Percentiles rank a stretch among this genome's conserved stretches.
Evolutionary conservation across 2,797 vertebrate genomes (phyloP).

Genomic region (Tolypeutes matacus): DNA sequence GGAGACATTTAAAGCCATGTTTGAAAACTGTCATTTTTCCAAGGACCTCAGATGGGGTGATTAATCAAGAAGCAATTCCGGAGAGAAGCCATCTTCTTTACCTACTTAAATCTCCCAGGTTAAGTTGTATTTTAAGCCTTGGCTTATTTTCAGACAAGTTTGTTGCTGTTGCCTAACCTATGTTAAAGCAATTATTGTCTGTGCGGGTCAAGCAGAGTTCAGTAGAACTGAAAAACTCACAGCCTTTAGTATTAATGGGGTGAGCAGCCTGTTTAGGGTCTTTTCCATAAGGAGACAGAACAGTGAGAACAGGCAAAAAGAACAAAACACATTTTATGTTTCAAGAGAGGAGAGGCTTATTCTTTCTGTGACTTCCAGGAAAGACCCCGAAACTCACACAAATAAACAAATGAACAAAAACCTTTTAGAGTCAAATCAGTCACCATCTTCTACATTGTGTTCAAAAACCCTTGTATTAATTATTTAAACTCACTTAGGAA

Average conservation of each 20-base stretch:
- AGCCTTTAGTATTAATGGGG: conserved; percentile 78
- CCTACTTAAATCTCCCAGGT: conserved; percentile 74
- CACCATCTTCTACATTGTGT: not conserved
- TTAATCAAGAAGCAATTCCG: conserved; percentile 82
- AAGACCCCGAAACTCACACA: conserved; percentile 27
- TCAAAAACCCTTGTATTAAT: not conserved
- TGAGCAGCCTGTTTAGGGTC: conserved; percentile 60
- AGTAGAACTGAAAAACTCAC: conserved; percentile 79
- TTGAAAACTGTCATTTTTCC: conserved; percentile 80
- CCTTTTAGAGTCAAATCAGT: not conserved
- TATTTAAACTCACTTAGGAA: conserved; percentile 33
- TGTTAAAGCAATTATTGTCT: conserved; percentile 88
- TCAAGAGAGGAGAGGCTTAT: conserved; percentile 7
- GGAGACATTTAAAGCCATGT: conserved; percentile 82
- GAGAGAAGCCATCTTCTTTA: conserved; percentile 80
- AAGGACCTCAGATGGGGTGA: conserved; percentile 77
- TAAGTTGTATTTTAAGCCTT: conserved; percentile 86
- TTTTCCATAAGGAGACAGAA: conserved; percentile 77
- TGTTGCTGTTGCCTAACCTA: conserved; percentile 85
- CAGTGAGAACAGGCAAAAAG: not conserved
- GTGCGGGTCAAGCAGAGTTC: conserved; percentile 87
- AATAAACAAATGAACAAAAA: not conserved
- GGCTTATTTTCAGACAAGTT: conserved; percentile 86
- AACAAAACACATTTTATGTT: not conserved
- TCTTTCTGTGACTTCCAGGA: conserved; percentile 27